These are phyloP conservation scores for Venusia cambrica DNA, from an alignment of 2,888 invertebrate genomes.

Conservation along the genomic window DNA sequence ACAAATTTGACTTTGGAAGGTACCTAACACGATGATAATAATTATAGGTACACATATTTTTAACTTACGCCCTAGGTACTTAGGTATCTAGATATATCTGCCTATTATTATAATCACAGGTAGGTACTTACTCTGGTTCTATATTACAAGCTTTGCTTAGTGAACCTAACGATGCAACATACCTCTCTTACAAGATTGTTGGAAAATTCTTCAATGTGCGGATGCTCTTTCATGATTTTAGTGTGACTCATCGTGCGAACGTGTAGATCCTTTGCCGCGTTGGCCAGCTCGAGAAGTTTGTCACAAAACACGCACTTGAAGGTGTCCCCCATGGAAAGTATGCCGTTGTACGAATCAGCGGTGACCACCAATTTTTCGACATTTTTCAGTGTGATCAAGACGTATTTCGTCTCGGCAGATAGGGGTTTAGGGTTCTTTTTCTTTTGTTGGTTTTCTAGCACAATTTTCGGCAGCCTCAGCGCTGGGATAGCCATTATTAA, in stretches of 20 bases:
- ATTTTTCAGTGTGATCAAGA: conserved; percentile 52
- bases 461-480: conserved; percentile 44
- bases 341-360: conserved; percentile 55
- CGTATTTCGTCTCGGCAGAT: conserved; percentile 31
- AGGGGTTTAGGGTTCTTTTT: conserved; percentile 13
- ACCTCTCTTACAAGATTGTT: conserved; percentile 58
- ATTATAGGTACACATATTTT: too few species aligned
- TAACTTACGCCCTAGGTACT: too few species aligned
- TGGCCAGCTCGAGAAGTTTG: conserved; percentile 37
- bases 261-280: conserved; percentile 44
- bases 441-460: conserved; percentile 3
- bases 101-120: too few species aligned
- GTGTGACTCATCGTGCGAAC: conserved; percentile 41
- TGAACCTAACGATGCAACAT: conserved; percentile 7
- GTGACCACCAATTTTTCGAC: conserved; percentile 50
- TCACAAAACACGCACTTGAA: conserved; percentile 54
- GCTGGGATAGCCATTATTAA: conserved; percentile 45
- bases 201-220: conserved; percentile 46
- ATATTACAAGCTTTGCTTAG: too few species aligned
- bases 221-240: conserved; percentile 37
- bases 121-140: too few species aligned
- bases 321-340: conserved; percentile 42
- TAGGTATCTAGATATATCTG: too few species aligned
- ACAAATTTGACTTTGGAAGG: too few species aligned
- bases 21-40: too few species aligned